Conservation (phyloP, 2,797 vertebrate species). For the Agapornis canus region DNA sequence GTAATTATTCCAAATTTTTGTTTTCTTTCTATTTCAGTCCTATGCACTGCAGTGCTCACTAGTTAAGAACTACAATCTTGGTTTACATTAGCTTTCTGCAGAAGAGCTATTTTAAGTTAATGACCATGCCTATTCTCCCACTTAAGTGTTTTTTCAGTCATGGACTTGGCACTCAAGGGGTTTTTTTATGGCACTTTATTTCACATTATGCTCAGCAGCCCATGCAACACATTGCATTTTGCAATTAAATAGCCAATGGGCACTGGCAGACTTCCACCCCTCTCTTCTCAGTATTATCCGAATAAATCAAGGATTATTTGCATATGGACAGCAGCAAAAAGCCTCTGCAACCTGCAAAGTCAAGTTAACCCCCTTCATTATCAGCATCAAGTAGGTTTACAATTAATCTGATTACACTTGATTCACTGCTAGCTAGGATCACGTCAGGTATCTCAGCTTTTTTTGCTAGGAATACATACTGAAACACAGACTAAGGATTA, state of each 20-base stretch:
- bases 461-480: background rate
- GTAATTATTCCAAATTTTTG: background rate
- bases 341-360: slow-evolving; percentile 3
- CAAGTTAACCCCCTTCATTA: slow-evolving; percentile 8
- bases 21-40: background rate
- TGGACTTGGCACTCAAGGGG: slow-evolving; percentile 71
- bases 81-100: slow-evolving; percentile 38
- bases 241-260: slow-evolving; percentile 53
- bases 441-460: background rate
- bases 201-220: slow-evolving; percentile 79
- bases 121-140: slow-evolving; percentile 61
- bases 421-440: background rate
- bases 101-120: slow-evolving; percentile 72
- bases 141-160: slow-evolving; percentile 70
- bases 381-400: background rate
- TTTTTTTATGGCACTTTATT: slow-evolving; percentile 79
- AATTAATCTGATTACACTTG: background rate
- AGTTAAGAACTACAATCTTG: background rate
- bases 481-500: background rate
- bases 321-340: background rate
- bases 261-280: background rate
- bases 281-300: background rate
- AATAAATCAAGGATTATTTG: slow-evolving; percentile 27
- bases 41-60: background rate
- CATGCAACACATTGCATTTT: slow-evolving; percentile 68